Base-by-base conservation (phyloP, 2,888 invertebrate species). In the Tetropium fuscum region DNA sequence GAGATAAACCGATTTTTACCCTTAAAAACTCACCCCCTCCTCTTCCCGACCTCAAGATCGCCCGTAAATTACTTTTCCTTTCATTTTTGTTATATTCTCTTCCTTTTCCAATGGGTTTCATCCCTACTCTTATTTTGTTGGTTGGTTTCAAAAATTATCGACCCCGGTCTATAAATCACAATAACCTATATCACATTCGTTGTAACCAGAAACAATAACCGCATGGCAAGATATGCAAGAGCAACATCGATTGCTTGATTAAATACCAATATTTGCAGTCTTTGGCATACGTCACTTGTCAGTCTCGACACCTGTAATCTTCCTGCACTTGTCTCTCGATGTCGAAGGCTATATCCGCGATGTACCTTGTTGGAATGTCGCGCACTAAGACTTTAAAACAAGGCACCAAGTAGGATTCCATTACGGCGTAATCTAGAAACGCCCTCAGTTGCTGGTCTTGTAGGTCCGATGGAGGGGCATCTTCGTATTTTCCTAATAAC, bases 341-440 rank as follows among this genome's bases (percentile, higher is more conserved):
- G 3, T 22, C 5, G 2, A 4, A 13, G 1, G 48, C 48, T 11
- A 34, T 3, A 4, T 48, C 48, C 20, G 1, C 6, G 2, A 48
- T 5, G 22, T 19, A 22, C 4, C 27, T 10, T 7, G 34, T 1
- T 16, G 20, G 2, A 1, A 15, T n/a, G 8, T 36, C n/a, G 4
- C 6, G 1, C 5, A 34, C 44, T 16, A 44, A 5, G 8, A 44
- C 22, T 22, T 45, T 4, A 11, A 34, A 54, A 22, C 54, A 54
- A 2, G 11, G n/a, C 8, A n/a, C 13, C 34, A 54, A 11, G 34
- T 34, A n/a, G 1, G 34, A 13, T 7, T n/a, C 15, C 36, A 36
- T 16, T 6, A 54, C 34, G 13, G 45, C 22, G 6, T 34, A 16
- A 7, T 45, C 45, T 15, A 54, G 20, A 3, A 44, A 44, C n/a